Base-by-base conservation (phyloP, 2,888 invertebrate genomes). In the Noctuana brunneofusca region DNA sequence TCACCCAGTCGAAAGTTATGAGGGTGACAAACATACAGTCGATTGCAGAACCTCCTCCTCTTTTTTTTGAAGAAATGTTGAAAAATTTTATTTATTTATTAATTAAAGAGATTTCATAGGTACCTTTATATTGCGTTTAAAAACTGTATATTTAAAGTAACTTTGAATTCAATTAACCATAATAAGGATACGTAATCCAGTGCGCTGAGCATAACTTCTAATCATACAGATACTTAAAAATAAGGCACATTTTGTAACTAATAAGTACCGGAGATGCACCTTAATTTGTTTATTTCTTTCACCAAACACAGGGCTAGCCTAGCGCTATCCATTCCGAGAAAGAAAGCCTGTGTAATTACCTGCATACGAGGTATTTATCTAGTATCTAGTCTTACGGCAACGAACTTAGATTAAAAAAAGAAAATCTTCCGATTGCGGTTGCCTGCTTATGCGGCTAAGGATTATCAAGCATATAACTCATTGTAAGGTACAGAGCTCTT, bases 261-360 rank as follows among this genome's bases (percentile, higher is more conserved):
- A 22, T 24, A 48, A 48, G 24, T 8, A 50, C 30, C 11, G 16
- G 11, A 24, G 30, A 50, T 54, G 14, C 27, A 43, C 14, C 55
- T 30, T 30, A 18, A 30, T 56, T 57, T 32, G 56, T 11, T 48
- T 48, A 46, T 57, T 48, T 57, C 56, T 53, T 55, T 55, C 38
- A 24, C 56, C 43, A 46, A 59, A 53, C 32, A 52, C 16, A 59
- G 53, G 6, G n/a, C 48, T n/a, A n/a, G 5, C 3, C 43, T 18
- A 46, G 2, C 8, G 22, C 18, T 20, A 16, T 62, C 27, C 48
- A 20, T 62, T 55, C 55, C 11, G 38, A 49, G 62, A 62, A 62
- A 49, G 62, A 62, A 62, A 62, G 46, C 62, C 16, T 6, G 48
- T 49, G 27, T 60, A 60, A 60, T 55, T 62, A 55, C 55, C 41